Conservation (phyloP, 2,113 vertebrate genomes). For the Accipiter virgatus region DNA sequence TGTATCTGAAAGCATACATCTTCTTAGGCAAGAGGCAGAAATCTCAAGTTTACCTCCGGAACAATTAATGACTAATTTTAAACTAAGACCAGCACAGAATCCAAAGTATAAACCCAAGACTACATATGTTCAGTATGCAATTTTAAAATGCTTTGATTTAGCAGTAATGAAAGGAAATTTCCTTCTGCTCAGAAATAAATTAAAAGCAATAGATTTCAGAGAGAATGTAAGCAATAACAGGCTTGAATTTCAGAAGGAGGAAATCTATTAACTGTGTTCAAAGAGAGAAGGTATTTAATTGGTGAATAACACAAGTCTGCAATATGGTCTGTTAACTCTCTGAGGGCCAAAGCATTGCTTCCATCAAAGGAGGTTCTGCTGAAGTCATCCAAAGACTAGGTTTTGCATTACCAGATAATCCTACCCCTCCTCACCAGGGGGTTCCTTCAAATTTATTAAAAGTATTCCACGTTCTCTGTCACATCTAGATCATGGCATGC, state of each 20-base stretch:
- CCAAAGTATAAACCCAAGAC: not conserved
- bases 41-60: not conserved
- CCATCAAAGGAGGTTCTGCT: not conserved
- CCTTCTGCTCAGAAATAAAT: slow-evolving; percentile 42
- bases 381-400: not conserved
- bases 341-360: not conserved
- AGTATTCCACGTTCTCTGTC: not conserved
- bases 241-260: slow-evolving; percentile 42
- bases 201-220: slow-evolving; percentile 29
- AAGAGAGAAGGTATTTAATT: slow-evolving; percentile 55
- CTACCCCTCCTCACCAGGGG: not conserved
- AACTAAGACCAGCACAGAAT: not conserved
- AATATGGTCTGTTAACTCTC: slow-evolving; percentile 21
- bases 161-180: slow-evolving; percentile 31
- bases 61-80: not conserved
- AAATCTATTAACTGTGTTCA: slow-evolving; percentile 58
- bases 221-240: not conserved
- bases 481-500: not conserved
- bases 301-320: not conserved
- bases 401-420: not conserved
- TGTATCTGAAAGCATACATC: not conserved
- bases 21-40: not conserved
- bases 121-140: not conserved
- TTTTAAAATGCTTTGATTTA: slow-evolving; percentile 36
- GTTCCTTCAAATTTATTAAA: not conserved